These are phyloP conservation scores for Pachypsylla venusta DNA, from an alignment of 1,140 invertebrate genomes.

Conservation along the genomic window DNA sequence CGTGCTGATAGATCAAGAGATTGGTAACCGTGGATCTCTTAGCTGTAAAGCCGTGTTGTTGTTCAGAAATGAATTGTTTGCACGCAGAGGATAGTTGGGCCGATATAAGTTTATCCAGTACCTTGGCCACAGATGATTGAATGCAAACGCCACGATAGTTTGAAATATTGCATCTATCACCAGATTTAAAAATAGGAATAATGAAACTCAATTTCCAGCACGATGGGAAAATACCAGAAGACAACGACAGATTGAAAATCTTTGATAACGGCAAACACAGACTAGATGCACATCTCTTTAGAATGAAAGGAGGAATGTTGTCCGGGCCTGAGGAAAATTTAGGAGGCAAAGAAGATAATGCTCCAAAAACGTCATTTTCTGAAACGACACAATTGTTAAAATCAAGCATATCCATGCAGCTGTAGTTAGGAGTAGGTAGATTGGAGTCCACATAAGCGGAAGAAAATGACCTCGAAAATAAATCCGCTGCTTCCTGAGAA, in stretches of 20 bases:
- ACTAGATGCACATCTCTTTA: background rate
- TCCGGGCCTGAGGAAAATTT: slow-evolving; percentile 4
- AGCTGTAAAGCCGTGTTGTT: slow-evolving; percentile 19
- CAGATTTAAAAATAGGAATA: background rate
- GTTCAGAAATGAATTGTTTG: background rate
- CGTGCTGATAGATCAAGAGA: too few species aligned
- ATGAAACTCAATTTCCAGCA: slow-evolving; percentile 10
- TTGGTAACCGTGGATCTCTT: too few species aligned
- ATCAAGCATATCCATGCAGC: background rate
- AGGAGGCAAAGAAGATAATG: background rate
- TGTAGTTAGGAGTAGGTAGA: background rate
- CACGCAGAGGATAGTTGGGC: background rate
- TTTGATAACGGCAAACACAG: background rate
- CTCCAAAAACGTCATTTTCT: background rate
- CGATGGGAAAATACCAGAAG: slow-evolving; percentile 2
- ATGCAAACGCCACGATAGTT: background rate
- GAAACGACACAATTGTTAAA: background rate
- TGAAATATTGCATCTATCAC: too few species aligned
- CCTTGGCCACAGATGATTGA: too few species aligned
- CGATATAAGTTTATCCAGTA: slow-evolving; percentile 7
- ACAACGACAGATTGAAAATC: slow-evolving; percentile 8
- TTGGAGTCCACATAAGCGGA: background rate
- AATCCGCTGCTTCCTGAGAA: background rate
- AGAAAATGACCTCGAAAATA: background rate
- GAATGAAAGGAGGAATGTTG: background rate